Evolutionary conservation across 1,140 invertebrate species (phyloP).

Genomic region (Hormaphis cornu): DNA sequence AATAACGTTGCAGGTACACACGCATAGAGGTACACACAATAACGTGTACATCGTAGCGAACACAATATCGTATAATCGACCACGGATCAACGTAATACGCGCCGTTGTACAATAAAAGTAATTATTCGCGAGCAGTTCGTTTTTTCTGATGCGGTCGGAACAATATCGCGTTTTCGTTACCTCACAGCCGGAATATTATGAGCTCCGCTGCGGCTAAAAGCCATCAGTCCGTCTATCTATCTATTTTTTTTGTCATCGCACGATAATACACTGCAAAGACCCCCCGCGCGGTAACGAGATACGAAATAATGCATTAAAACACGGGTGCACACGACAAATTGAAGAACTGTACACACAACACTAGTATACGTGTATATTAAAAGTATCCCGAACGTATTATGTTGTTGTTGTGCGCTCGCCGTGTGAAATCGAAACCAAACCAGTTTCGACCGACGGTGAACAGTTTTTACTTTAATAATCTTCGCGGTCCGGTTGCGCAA

Average conservation of each 20-base stretch:
- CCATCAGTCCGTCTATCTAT: neutral
- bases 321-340: slow-evolving; percentile 22
- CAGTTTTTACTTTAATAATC: no score
- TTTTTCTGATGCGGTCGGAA: slow-evolving; percentile 26
- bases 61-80: neutral
- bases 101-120: slow-evolving; percentile 5
- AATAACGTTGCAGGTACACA: no score
- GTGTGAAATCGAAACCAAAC: slow-evolving; percentile 22
- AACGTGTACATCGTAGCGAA: neutral
- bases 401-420: no score
- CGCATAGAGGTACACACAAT: neutral
- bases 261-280: slow-evolving; percentile 21
- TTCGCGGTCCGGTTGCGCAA: no score
- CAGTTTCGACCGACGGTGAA: no score
- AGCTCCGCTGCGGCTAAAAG: slow-evolving; percentile 4
- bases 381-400: neutral
- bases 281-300: slow-evolving; percentile 17
- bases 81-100: neutral
- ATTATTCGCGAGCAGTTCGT: neutral
- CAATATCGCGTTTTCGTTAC: slow-evolving; percentile 19
- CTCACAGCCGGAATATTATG: neutral
- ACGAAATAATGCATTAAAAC: slow-evolving; percentile 28
- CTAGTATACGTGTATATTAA: neutral
- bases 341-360: neutral
- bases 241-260: neutral